Base-by-base conservation (phyloP, 2,113 vertebrate genomes). In the Lepidiolamprologus cunningtoni region DNA sequence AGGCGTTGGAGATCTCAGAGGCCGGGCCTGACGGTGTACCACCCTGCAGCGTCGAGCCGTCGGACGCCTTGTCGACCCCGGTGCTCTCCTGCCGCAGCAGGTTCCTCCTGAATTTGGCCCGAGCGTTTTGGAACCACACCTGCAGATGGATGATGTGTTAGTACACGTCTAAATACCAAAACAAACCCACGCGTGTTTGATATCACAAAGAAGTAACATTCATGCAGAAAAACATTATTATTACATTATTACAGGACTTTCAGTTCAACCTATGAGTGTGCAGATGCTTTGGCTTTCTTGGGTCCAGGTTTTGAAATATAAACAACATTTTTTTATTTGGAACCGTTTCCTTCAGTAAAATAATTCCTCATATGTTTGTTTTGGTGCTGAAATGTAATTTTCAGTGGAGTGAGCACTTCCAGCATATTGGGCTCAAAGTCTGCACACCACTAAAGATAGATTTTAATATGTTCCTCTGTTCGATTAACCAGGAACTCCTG, bases 111-210 rank as follows among this genome's bases (percentile, higher is more conserved):
- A 99, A 99, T 96, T 99, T 99, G 95, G 98, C 99, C 90, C 99
- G 95, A 84, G 99, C 99, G 3, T 99, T 99, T 95, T 99, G 99
- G 95, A 99, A 99, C 98, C 99, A 99, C 87, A 99, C 99, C 99
- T 99, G 19, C 45, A 57, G 0, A 47, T 0, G 42, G 42, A 50
- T n/a, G 16, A 50, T n/a, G 0, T 47, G 40, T 47, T 0, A 45
- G 42, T 28, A 11, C 23, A 47, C 21, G 5, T 4, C 7, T 28
- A 2, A 50, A 5, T 50, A 19, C 71, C 71, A 11, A 1, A 31
- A 11, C 4, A 61, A 4, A 19, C 8, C 42, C 42, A 76, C 3
- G 1, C 0, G 1, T 50, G 42, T 19, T 78, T 50, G 16, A 19
- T 2, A 47, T 52, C 47, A n/a, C 0, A 52, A 76, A 76, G 16